These are phyloP conservation scores for Hirundichthys speculiger DNA, from an alignment of 2,113 vertebrate species.

Conservation along the genomic window DNA sequence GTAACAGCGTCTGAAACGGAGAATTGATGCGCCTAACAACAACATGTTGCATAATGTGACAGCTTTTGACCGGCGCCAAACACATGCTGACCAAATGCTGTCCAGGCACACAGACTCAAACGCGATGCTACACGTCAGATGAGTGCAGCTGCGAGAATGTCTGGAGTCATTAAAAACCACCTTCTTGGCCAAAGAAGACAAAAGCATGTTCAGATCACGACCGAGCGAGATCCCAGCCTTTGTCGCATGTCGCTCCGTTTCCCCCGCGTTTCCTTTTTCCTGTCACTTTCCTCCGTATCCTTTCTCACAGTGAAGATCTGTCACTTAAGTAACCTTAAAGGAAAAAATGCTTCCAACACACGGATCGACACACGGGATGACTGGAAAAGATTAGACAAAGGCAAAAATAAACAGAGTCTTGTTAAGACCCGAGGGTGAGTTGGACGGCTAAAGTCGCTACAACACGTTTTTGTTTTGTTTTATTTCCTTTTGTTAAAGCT, in stretches of 20 bases:
- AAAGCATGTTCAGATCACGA: conserved; percentile 14
- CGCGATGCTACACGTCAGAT: conserved; percentile 1
- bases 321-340: conserved; percentile 35
- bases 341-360: conserved; percentile 20
- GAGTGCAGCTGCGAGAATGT: conserved; percentile 12
- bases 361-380: conserved; percentile 22
- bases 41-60: not conserved
- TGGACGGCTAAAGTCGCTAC: not conserved
- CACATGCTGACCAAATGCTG: conserved; percentile 4
- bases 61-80: conserved; percentile 4
- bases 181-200: conserved; percentile 10
- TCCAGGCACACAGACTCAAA: conserved; percentile 1
- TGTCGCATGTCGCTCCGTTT: conserved; percentile 12
- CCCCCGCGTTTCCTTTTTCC: conserved; percentile 47
- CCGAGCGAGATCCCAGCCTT: conserved; percentile 8
- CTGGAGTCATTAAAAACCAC: conserved; percentile 5
- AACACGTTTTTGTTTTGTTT: no score
- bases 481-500: not conserved
- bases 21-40: not conserved
- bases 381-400: conserved; percentile 22
- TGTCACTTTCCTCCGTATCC: conserved; percentile 55
- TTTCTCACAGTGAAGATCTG: conserved; percentile 42
- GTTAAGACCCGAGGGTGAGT: not conserved
- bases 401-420: conserved; percentile 24
- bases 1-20: not conserved